Percentiles rank a stretch among this genome's conserved stretches.
Conservation (phyloP, 2,888 invertebrate genomes). For the Spodoptera picta region DNA sequence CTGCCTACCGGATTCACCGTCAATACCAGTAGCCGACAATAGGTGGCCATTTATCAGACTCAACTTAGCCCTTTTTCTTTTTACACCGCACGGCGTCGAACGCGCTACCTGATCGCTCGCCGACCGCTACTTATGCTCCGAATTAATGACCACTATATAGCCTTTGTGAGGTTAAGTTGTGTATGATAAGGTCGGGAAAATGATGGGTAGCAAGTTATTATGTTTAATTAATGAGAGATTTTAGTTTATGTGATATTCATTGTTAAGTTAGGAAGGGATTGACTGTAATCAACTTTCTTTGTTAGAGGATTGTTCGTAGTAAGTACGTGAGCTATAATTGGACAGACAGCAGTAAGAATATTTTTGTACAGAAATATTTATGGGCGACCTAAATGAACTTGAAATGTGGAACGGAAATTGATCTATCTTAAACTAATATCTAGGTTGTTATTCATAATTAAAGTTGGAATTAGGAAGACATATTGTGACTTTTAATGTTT, state of each 20-base stretch:
- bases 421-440: too few species aligned
- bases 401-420: too few species aligned
- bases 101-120: conserved; percentile 62
- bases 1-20: conserved; percentile 33
- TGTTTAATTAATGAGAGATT: conserved; percentile 45
- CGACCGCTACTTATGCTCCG: conserved; percentile 55
- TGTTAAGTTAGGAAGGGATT: conserved; percentile 35
- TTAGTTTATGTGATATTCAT: conserved; percentile 45
- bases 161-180: conserved; percentile 51
- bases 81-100: conserved; percentile 54
- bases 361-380: too few species aligned
- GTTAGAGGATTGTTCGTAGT: conserved; percentile 10
- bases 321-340: background rate
- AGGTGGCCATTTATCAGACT: conserved; percentile 67
- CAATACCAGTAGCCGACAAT: conserved; percentile 68
- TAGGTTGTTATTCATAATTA: too few species aligned
- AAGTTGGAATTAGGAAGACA: too few species aligned
- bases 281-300: conserved; percentile 20
- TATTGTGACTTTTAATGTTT: too few species aligned
- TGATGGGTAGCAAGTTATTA: conserved; percentile 53
- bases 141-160: conserved; percentile 58
- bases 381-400: background rate
- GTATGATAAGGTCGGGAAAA: conserved; percentile 53
- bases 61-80: conserved; percentile 58
- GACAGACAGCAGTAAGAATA: background rate